These are phyloP conservation scores for Chrysoperla carnea DNA, from an alignment of 1,140 invertebrate genomes.

Conservation along the genomic window DNA sequence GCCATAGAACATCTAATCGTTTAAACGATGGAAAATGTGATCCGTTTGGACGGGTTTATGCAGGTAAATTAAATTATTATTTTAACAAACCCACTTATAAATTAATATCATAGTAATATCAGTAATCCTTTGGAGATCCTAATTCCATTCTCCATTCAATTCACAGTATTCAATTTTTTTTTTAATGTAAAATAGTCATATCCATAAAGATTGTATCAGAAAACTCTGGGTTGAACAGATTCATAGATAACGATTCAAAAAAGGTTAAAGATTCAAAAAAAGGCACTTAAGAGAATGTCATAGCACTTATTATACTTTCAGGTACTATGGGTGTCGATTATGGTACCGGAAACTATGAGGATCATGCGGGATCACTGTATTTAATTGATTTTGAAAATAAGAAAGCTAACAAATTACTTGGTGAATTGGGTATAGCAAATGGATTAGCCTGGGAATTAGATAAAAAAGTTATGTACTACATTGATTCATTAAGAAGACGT, in stretches of 20 bases:
- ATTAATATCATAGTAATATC: too few relatives aligned
- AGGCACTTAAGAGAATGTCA: too few relatives aligned
- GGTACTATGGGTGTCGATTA: conserved; percentile 13
- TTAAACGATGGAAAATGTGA: conserved; percentile 85
- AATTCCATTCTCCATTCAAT: too few relatives aligned
- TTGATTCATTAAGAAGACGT: conserved; percentile 43
- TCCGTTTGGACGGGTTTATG: conserved; percentile 53
- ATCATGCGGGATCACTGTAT: conserved; percentile 6
- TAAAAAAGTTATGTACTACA: conserved; percentile 52
- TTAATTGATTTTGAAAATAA: conserved; percentile 8
- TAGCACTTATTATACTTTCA: conserved; percentile 2
- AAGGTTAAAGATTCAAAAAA: too few relatives aligned
- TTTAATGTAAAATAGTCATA: too few relatives aligned
- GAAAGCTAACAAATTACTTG: conserved; percentile 14
- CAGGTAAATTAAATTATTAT: conserved; percentile 28
- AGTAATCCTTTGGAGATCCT: too few relatives aligned
- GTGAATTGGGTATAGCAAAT: conserved; percentile 51
- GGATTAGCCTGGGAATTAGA: conserved; percentile 59
- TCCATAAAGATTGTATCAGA: too few relatives aligned
- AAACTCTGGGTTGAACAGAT: too few relatives aligned
- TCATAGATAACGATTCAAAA: too few relatives aligned
- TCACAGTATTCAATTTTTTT: too few relatives aligned
- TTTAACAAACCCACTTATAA: not conserved
- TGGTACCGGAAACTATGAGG: conserved; percentile 7
- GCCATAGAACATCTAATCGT: conserved; percentile 27